These are phyloP conservation scores for Guaruba guarouba DNA, from an alignment of 2,113 vertebrate genomes.

Conservation along the genomic window DNA sequence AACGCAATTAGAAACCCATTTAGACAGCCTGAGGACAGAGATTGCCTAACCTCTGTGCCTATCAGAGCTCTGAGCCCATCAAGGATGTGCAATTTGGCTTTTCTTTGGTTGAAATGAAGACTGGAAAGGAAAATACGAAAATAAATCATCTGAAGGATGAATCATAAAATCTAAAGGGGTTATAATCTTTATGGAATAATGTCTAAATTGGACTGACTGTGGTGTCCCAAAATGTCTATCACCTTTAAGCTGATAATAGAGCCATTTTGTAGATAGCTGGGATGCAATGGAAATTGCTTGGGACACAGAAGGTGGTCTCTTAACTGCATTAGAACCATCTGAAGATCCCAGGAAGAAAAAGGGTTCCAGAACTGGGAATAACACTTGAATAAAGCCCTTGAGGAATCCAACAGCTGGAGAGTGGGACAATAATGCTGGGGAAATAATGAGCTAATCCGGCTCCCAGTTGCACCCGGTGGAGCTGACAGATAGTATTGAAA, in stretches of 20 bases:
- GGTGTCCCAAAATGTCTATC: conserved; percentile 30
- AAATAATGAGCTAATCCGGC: conserved; percentile 55
- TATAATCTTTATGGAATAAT: conserved; percentile 26
- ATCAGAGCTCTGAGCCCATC: conserved; percentile 32
- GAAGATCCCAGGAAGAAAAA: conserved; percentile 33
- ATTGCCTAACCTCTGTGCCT: conserved; percentile 32
- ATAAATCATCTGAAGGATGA: conserved; percentile 16
- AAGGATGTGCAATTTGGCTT: conserved; percentile 41
- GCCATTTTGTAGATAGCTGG: neutral
- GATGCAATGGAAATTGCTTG: neutral
- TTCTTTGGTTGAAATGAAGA: conserved; percentile 40
- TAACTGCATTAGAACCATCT: conserved; percentile 31
- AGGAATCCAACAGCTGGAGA: conserved; percentile 53
- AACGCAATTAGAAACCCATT: conserved; percentile 61
- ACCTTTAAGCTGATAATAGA: conserved; percentile 39
- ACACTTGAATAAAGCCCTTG: conserved; percentile 25
- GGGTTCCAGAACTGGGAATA: conserved; percentile 11
- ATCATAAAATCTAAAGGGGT: conserved; percentile 30
- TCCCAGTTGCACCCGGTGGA: conserved; percentile 34
- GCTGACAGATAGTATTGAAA: neutral
- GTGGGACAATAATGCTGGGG: conserved; percentile 36
- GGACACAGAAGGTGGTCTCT: conserved; percentile 29
- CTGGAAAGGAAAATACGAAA: conserved; percentile 7
- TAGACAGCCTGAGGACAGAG: conserved; percentile 47
- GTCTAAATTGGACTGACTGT: neutral